Evolutionary conservation across 2,888 invertebrate species (phyloP).

Genomic region (Ophioninae sp.): DNA sequence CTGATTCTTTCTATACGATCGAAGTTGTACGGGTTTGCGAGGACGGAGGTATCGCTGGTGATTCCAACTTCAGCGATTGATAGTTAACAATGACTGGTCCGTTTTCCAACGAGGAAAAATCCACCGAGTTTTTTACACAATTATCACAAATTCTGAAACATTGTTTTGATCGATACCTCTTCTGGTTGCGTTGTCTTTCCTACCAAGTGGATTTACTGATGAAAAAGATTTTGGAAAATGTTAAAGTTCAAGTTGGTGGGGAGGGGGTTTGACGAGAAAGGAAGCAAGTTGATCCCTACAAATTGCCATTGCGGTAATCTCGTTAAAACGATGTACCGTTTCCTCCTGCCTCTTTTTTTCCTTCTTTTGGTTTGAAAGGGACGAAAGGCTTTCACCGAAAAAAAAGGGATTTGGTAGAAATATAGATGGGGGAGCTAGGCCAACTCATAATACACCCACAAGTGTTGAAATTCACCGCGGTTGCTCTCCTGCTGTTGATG

Average conservation of each 20-base stretch:
- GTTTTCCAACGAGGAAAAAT: no score
- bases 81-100: no score
- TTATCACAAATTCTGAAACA: not conserved
- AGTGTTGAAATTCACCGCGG: constrained; percentile 43
- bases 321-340: constrained; percentile 69
- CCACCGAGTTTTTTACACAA: not conserved
- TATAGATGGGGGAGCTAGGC: constrained; percentile 7
- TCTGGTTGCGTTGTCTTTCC: constrained; percentile 1
- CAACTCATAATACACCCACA: constrained; percentile 18
- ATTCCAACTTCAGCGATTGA: no score
- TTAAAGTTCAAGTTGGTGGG: constrained; percentile 7
- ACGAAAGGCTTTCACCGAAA: constrained; percentile 46
- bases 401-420: constrained; percentile 42
- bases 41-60: not conserved
- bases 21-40: not conserved
- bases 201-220: constrained; percentile 16
- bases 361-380: constrained; percentile 23
- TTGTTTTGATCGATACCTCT: not conserved
- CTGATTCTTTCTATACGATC: constrained; percentile 32
- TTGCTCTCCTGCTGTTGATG: constrained; percentile 31
- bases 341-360: constrained; percentile 53
- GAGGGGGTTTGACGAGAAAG: not conserved
- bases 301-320: constrained; percentile 72
- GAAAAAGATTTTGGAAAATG: constrained; percentile 50
- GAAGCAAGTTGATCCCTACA: constrained; percentile 67